A percentile compares a stretch with the other conserved stretches of the same genome.
phyloP scores from a whole-genome alignment of 2,113 vertebrate species.

The Perccottus glenii region DNA sequence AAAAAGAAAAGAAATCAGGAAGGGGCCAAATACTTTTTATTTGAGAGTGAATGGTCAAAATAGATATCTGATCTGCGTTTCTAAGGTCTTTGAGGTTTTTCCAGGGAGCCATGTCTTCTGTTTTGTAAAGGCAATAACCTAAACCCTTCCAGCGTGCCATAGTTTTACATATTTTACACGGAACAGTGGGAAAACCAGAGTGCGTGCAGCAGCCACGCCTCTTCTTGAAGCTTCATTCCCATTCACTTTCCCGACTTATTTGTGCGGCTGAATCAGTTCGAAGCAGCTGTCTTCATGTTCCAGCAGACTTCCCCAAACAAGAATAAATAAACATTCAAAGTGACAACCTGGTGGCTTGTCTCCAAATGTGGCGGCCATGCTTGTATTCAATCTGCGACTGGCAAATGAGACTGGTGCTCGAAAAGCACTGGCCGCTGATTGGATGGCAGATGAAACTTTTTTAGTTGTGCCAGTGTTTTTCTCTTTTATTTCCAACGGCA shows the following conservation, averaged over 20 bases:
- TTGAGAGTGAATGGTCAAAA: too few relatives aligned
- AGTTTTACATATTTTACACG: conserved; percentile 11
- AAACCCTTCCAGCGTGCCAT: not conserved
- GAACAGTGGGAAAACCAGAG: not conserved
- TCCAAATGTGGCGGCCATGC: conserved; percentile 46
- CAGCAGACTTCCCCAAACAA: conserved; percentile 51
- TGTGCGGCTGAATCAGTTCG: conserved; percentile 61
- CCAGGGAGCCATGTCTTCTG: not conserved
- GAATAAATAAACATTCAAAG: conserved; percentile 78
- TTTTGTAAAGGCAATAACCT: not conserved
- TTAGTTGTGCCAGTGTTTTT: not conserved
- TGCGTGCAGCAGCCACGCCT: conserved; percentile 10
- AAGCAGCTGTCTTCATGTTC: conserved; percentile 60
- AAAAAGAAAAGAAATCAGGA: too few relatives aligned
- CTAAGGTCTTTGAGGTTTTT: not conserved
- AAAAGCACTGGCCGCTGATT: conserved; percentile 55
- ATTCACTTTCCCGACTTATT: conserved; percentile 32
- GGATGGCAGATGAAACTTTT: conserved; percentile 64
- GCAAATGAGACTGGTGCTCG: conserved; percentile 62
- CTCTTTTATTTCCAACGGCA: not conserved
- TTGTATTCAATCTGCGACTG: conserved; percentile 57
- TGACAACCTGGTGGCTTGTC: conserved; percentile 67
- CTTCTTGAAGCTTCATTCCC: conserved; percentile 29
- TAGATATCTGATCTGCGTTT: too few relatives aligned
- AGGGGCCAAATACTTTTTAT: too few relatives aligned